These are phyloP conservation scores for Timema podura DNA, from an alignment of 2,888 invertebrate species.

Conservation along the genomic window DNA sequence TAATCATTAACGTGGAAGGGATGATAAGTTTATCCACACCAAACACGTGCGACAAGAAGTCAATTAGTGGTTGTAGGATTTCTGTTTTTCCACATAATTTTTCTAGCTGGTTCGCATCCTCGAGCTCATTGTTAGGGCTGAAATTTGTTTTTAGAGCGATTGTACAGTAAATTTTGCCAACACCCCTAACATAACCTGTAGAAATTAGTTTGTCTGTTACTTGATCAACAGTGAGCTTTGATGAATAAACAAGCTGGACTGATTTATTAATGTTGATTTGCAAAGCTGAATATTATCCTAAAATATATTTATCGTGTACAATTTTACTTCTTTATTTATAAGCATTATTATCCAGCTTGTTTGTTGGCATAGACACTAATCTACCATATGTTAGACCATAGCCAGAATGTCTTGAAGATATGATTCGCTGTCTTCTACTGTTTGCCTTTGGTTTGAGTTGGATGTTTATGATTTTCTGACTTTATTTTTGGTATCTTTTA, in stretches of 20 bases:
- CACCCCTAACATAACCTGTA: neutral
- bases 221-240: neutral
- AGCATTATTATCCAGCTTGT: neutral
- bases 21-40: neutral
- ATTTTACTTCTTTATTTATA: neutral
- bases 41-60: neutral
- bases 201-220: neutral
- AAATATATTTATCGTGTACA: neutral
- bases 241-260: neutral
- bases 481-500: neutral
- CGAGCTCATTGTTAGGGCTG: neutral
- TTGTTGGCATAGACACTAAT: neutral
- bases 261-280: conserved; percentile 3
- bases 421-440: neutral
- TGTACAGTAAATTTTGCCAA: neutral
- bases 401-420: neutral
- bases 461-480: neutral
- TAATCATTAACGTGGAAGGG: neutral
- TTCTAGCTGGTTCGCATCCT: conserved; percentile 1
- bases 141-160: neutral
- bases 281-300: neutral
- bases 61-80: neutral
- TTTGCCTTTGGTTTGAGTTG: neutral
- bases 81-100: neutral
- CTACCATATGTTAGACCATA: neutral